Evolutionary conservation across 2,797 vertebrate species (phyloP).

Genomic region (Kryptopterus vitreolus): DNA sequence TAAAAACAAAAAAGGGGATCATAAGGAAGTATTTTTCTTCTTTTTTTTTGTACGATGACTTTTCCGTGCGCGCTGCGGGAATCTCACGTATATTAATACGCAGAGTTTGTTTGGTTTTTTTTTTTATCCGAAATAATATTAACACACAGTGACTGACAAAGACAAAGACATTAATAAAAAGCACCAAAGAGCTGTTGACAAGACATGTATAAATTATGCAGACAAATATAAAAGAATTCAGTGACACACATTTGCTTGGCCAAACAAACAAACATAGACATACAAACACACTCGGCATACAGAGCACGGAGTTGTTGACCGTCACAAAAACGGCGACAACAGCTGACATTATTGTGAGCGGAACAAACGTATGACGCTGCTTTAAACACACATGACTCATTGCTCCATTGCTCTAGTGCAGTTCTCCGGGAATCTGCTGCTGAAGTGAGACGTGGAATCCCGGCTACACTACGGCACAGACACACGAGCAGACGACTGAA

Average conservation of each 20-base stretch:
- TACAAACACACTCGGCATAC: slow-evolving; percentile 71
- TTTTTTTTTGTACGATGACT: slow-evolving; percentile 56
- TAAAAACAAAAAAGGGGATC: slow-evolving; percentile 87
- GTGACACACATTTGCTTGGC: slow-evolving; percentile 67
- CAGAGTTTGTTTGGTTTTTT: slow-evolving; percentile 56
- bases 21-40: slow-evolving; percentile 85
- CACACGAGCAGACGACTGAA: slow-evolving; percentile 91
- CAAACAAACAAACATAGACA: slow-evolving; percentile 69
- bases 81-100: slow-evolving; percentile 59
- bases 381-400: slow-evolving; percentile 73
- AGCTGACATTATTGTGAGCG: slow-evolving; percentile 60
- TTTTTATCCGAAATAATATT: slow-evolving; percentile 36
- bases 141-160: slow-evolving; percentile 61
- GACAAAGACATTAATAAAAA: slow-evolving; percentile 70
- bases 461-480: slow-evolving; percentile 78
- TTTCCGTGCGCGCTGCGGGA: slow-evolving; percentile 59
- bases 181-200: slow-evolving; percentile 67
- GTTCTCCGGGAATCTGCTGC: slow-evolving; percentile 75
- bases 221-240: slow-evolving; percentile 55
- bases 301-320: slow-evolving; percentile 69
- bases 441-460: slow-evolving; percentile 70
- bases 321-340: slow-evolving; percentile 71
- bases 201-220: slow-evolving; percentile 50
- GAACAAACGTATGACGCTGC: slow-evolving; percentile 67
- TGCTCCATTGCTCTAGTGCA: slow-evolving; percentile 66